These are phyloP conservation scores for Drosophila fulvimacula DNA, from an alignment of 2,888 invertebrate species.

Conservation along the genomic window DNA sequence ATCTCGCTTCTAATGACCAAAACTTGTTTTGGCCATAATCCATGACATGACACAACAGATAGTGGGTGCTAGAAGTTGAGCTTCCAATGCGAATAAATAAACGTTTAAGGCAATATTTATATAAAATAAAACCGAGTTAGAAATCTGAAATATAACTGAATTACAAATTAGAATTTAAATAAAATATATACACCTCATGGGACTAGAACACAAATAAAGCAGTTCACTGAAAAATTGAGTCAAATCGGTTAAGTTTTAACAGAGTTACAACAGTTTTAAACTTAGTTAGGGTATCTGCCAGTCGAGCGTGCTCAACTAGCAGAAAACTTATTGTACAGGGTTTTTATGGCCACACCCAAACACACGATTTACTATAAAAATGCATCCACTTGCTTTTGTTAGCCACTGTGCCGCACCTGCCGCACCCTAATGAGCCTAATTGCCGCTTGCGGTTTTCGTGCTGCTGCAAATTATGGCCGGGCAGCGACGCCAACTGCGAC, in stretches of 20 bases:
- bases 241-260: neutral
- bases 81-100: neutral
- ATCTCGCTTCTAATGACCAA: slow-evolving; percentile 54
- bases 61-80: slow-evolving; percentile 39
- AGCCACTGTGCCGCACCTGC: slow-evolving; percentile 43
- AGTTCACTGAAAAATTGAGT: neutral
- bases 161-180: neutral
- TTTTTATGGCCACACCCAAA: slow-evolving; percentile 1
- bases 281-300: neutral
- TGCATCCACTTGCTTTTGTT: slow-evolving; percentile 19
- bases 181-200: neutral
- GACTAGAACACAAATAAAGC: neutral
- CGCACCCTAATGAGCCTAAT: slow-evolving; percentile 65
- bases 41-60: slow-evolving; percentile 44
- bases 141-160: neutral
- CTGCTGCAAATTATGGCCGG: slow-evolving; percentile 69
- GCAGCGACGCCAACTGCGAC: slow-evolving; percentile 10
- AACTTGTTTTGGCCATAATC: slow-evolving; percentile 59
- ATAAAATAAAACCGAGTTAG: neutral
- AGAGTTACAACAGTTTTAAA: neutral
- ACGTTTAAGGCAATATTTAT: neutral
- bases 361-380: neutral
- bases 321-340: neutral
- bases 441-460: slow-evolving; percentile 56
- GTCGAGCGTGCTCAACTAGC: neutral